phyloP scores from a whole-genome alignment of 2,888 invertebrate genomes.

The Pterostichus madidus region DNA sequence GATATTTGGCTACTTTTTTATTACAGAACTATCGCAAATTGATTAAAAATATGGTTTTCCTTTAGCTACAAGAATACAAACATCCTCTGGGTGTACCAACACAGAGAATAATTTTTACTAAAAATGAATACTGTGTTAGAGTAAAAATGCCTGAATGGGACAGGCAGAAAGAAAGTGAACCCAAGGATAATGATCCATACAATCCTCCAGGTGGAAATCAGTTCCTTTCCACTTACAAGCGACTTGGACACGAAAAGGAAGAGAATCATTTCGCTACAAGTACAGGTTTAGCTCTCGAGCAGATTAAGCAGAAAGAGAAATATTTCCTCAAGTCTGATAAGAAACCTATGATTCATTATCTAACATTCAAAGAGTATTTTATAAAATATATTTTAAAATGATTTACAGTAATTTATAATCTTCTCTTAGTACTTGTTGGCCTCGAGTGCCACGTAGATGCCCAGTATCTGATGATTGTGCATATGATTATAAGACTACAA shows the following conservation, averaged over 20 bases:
- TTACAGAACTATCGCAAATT: background rate
- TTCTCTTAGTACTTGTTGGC: constrained; percentile 5
- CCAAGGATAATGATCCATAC: constrained; percentile 79
- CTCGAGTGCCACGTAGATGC: background rate
- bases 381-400: constrained; percentile 72
- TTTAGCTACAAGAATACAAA: constrained; percentile 57
- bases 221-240: constrained; percentile 77
- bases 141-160: constrained; percentile 79
- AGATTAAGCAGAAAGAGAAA: constrained; percentile 76
- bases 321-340: constrained; percentile 49
- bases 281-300: constrained; percentile 78
- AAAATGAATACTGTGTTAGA: constrained; percentile 73
- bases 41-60: background rate
- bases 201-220: constrained; percentile 77
- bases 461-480: constrained; percentile 71
- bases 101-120: constrained; percentile 25
- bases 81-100: constrained; percentile 15
- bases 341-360: constrained; percentile 70
- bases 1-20: background rate
- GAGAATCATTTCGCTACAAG: constrained; percentile 77
- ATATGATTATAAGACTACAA: constrained; percentile 78
- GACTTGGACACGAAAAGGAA: constrained; percentile 75
- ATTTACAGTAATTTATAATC: constrained; percentile 73
- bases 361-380: constrained; percentile 71
- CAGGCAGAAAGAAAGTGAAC: constrained; percentile 75